These are phyloP conservation scores for Plecturocebus donacophilus DNA, from an alignment of 2,113 vertebrate genomes.

Conservation along the genomic window DNA sequence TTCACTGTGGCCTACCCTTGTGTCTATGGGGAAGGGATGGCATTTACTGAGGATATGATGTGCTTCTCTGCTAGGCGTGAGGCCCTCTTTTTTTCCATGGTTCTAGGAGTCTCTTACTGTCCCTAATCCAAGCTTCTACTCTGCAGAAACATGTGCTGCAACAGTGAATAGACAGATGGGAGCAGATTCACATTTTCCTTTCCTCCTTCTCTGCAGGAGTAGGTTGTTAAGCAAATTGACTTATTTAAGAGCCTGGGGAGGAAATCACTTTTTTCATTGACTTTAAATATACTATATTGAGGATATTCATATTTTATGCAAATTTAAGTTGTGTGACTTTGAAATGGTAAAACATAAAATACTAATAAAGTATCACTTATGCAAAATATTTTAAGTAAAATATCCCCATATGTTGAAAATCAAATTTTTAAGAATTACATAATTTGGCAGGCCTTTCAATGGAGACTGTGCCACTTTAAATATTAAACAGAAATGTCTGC, in stretches of 20 bases:
- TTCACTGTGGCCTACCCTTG: not conserved
- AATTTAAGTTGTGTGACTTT: not conserved
- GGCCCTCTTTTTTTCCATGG: not conserved
- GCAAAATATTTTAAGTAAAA: not conserved
- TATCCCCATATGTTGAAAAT: not conserved
- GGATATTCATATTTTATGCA: not conserved
- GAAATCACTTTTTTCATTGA: not conserved
- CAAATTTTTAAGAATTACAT: not conserved
- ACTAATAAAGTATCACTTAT: slow-evolving; percentile 9
- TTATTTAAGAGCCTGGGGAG: not conserved
- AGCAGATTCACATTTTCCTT: not conserved
- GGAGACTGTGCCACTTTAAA: not conserved
- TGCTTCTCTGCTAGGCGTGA: not conserved
- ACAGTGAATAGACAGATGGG: not conserved
- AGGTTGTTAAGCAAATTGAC: not conserved
- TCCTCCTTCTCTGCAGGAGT: not conserved
- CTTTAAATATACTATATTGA: not conserved
- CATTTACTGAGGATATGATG: not conserved
- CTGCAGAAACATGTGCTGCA: not conserved
- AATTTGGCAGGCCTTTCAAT: not conserved
- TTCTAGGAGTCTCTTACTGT: not conserved
- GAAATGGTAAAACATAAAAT: slow-evolving; percentile 8
- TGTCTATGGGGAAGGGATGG: not conserved
- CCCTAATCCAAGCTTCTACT: not conserved
- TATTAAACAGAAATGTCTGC: not conserved